Evolutionary conservation across 2,113 vertebrate species (phyloP).

Genomic region (Eretmochelys imbricata): DNA sequence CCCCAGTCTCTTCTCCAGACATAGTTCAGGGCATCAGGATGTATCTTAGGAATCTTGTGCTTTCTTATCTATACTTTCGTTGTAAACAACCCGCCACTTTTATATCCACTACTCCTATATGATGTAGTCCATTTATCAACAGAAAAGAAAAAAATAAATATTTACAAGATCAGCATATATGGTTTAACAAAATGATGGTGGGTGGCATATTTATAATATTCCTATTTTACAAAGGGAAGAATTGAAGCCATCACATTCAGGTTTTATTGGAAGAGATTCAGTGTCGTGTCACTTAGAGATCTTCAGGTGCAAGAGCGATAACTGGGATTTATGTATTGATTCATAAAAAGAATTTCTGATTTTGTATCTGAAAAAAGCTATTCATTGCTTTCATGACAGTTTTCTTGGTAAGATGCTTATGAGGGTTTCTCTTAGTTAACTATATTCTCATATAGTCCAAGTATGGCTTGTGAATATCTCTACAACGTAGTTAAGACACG

Average conservation of each 20-base stretch:
- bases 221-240: neutral
- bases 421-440: neutral
- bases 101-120: neutral
- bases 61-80: constrained; percentile 38
- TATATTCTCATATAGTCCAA: neutral
- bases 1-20: constrained; percentile 18
- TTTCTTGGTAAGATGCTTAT: neutral
- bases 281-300: neutral
- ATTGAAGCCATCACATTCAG: neutral
- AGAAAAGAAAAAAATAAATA: too few species aligned
- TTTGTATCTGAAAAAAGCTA: neutral
- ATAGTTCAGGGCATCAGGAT: neutral
- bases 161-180: neutral
- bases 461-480: neutral
- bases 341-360: neutral
- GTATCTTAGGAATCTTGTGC: constrained; percentile 6
- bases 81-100: constrained; percentile 45
- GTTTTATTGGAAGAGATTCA: neutral
- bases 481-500: neutral
- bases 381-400: neutral
- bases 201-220: neutral
- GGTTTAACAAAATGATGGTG: neutral
- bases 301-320: neutral
- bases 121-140: neutral
- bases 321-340: neutral